Evolutionary conservation across 2,113 vertebrate species (phyloP).

Genomic region (Neolamprologus tretocephalus): DNA sequence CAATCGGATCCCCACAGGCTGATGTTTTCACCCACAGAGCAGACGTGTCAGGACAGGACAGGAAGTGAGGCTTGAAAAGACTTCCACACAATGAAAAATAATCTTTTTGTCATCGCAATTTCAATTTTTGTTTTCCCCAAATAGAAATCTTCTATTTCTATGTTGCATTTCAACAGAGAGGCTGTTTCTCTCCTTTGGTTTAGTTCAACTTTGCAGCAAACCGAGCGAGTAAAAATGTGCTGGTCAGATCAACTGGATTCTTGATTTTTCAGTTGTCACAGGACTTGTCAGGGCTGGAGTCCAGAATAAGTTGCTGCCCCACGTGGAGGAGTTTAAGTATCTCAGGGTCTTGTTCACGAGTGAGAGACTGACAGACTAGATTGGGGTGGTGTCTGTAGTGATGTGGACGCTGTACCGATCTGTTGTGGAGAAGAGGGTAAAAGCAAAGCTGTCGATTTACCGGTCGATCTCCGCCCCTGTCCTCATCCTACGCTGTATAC

Average conservation of each 20-base stretch:
- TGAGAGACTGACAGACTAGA: not conserved
- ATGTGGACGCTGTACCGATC: not conserved
- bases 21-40: not conserved
- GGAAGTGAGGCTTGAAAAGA: not conserved
- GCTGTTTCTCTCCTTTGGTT: not conserved
- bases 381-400: not conserved
- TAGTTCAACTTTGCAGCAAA: not conserved
- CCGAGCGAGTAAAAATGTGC: not conserved
- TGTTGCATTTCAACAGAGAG: not conserved
- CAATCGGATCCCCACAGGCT: rapidly evolving
- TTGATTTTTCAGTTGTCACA: not conserved
- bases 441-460: not conserved
- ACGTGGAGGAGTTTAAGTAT: not conserved
- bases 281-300: not conserved
- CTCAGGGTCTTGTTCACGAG: not conserved
- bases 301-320: not conserved
- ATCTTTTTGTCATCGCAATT: not conserved
- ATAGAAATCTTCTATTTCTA: not conserved
- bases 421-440: not conserved
- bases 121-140: not conserved
- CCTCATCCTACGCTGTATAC: not conserved
- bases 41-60: not conserved
- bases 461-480: not conserved
- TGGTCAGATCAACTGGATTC: not conserved
- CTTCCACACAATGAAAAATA: not conserved